These are phyloP conservation scores for Arbacia lixula DNA, from an alignment of 53 echinoderm and acorn worm species.

Conservation along the genomic window DNA sequence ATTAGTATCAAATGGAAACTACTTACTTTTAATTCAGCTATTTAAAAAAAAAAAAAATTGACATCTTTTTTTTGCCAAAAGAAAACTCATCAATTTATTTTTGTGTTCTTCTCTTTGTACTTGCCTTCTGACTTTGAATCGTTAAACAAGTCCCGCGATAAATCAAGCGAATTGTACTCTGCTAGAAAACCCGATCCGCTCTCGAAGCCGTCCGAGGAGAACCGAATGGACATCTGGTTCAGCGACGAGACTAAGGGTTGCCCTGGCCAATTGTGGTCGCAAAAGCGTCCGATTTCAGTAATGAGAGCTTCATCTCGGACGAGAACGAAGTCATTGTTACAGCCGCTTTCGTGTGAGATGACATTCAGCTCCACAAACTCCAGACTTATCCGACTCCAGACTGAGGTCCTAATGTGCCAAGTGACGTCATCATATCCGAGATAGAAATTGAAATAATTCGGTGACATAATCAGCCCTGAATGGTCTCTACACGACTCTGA, in stretches of 20 bases:
- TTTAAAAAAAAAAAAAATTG: too few relatives aligned
- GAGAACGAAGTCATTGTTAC: constrained; percentile 14
- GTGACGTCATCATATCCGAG: background rate
- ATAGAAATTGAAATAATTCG: constrained; percentile 28
- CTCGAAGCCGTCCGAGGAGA: constrained; percentile 28
- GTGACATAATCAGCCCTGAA: constrained; percentile 10
- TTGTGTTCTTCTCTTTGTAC: too few relatives aligned
- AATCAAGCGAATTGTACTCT: background rate
- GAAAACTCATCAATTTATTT: too few relatives aligned
- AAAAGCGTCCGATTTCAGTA: constrained; percentile 3
- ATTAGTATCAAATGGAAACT: too few relatives aligned
- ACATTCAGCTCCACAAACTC: constrained; percentile 15
- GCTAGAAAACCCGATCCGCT: constrained; percentile 16
- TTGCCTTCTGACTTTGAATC: too few relatives aligned
- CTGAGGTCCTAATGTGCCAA: constrained; percentile 26
- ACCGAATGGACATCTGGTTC: constrained; percentile 33
- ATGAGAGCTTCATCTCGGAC: background rate
- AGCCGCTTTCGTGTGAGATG: background rate
- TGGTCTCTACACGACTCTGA: too few relatives aligned
- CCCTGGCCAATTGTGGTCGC: background rate
- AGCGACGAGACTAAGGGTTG: background rate
- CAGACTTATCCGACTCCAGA: constrained; percentile 18
- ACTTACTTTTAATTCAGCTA: too few relatives aligned
- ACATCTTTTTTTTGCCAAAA: too few relatives aligned
- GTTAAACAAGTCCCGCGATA: constrained; percentile 1